Conservation (phyloP, 2,888 invertebrate genomes). For the Eupeodes luniger region DNA sequence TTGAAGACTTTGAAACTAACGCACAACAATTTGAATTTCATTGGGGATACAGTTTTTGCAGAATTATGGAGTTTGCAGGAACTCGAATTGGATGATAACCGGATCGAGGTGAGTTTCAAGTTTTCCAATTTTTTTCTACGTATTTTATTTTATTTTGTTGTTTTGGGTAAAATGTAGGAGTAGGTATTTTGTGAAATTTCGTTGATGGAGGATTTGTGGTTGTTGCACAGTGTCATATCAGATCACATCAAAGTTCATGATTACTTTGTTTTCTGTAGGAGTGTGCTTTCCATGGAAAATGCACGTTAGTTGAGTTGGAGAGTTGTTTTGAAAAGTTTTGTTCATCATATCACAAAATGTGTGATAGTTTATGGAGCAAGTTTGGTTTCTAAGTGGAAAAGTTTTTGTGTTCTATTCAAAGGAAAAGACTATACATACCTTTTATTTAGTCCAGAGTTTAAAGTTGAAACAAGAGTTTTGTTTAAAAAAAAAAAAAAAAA, state of each 20-base stretch:
- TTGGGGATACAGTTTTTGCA: conserved; percentile 91
- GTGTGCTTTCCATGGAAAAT: neutral
- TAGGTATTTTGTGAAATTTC: neutral
- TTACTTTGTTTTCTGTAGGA: neutral
- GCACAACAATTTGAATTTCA: conserved; percentile 90
- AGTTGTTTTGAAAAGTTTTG: neutral
- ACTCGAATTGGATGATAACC: conserved; percentile 89
- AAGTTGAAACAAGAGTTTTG: neutral
- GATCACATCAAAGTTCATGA: neutral
- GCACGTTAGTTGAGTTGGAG: neutral
- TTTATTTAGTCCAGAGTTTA: neutral
- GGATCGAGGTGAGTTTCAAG: conserved; percentile 85
- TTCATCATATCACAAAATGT: neutral
- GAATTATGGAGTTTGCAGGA: conserved; percentile 91
- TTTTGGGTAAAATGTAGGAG: neutral
- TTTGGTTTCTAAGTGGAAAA: conserved; percentile 6
- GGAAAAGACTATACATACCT: too few relatives aligned
- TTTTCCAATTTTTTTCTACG: neutral
- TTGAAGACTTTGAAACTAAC: conserved; percentile 90
- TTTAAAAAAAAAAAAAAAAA: too few relatives aligned
- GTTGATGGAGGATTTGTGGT: neutral
- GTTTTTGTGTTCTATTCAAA: neutral
- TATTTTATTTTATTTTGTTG: neutral
- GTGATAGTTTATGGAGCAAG: neutral
- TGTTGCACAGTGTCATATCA: neutral